A percentile compares a stretch with the other conserved stretches of the same genome.
phyloP scores from a whole-genome alignment of 2,888 invertebrate species.

The Eupithecia insigniata region DNA sequence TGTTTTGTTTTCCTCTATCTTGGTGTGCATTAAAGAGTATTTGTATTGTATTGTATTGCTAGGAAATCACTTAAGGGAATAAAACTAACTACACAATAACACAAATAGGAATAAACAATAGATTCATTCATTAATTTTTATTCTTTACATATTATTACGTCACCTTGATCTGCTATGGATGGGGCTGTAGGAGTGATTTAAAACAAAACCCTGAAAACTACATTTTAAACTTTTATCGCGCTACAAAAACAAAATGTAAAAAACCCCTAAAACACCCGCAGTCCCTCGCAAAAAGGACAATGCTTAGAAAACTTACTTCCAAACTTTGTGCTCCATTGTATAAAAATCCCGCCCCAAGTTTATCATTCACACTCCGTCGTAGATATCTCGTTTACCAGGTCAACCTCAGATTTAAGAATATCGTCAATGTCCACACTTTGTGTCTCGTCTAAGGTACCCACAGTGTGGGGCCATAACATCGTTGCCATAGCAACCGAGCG shows the following conservation, averaged over 20 bases:
- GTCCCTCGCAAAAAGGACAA: not conserved
- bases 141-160: not conserved
- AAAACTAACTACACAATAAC: too few relatives aligned
- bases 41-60: too few relatives aligned
- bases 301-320: not conserved
- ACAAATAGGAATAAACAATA: too few relatives aligned
- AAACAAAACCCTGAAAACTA: not conserved
- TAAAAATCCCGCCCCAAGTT: not conserved
- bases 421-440: conserved; percentile 33
- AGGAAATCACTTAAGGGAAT: too few relatives aligned
- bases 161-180: not conserved
- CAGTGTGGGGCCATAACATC: conserved; percentile 78
- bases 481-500: conserved; percentile 74
- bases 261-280: not conserved
- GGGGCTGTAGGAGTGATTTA: not conserved
- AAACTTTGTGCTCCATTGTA: not conserved
- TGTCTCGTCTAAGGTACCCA: conserved; percentile 48
- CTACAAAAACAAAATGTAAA: not conserved
- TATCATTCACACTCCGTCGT: conserved; percentile 13
- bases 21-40: too few relatives aligned
- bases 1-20: too few relatives aligned
- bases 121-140: too few relatives aligned
- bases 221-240: not conserved
- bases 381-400: conserved; percentile 26
- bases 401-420: conserved; percentile 30